Base-by-base conservation (phyloP, 2,888 invertebrate genomes). In the Lepidocyrtinus sp. region DNA sequence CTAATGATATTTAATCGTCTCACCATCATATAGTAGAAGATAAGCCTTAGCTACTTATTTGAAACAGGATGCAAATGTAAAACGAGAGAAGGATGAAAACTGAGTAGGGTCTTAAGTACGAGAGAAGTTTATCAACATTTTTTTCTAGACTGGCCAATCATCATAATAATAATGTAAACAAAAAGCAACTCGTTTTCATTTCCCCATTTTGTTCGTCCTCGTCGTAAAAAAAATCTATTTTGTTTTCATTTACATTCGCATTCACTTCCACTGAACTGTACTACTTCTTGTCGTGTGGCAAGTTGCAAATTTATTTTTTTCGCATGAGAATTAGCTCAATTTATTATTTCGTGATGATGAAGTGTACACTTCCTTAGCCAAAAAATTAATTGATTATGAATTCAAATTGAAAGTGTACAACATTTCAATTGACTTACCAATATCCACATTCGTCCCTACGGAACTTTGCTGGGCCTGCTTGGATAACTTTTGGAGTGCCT, bases 401-500 rank as follows among this genome's bases (percentile, higher is more conserved):
- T n/a, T n/a, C n/a, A n/a, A n/a, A n/a, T n/a, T n/a, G n/a, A n/a
- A n/a, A n/a, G n/a, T n/a, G n/a, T n/a, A n/a, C n/a, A n/a, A n/a
- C n/a, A n/a, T n/a, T n/a, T n/a, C n/a, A n/a, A 50, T 19, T 61
- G 84, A 90, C 92, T 92, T 91, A 96, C 96, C 96, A 87, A 96
- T 95, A 91, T 96, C 96, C 85, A 94, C 93, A 86, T 95, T 95
- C 89, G 95, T 96, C 86, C 94, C 94, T 94, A 94, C 94, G 59
- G 94, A 94, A 86, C 95, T 96, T 89, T 96, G 95, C 89, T 96
- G 96, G 75, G 96, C 96, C 89, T 96, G 96, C 86, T 94, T 91
- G 82, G 96, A 96, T 88, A 96, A 91, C 90, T 95, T 95, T 86
- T 94, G 94, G 88, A 96, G 93, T 84, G 96, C 94, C 88, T 96